These are phyloP conservation scores for Coreius guichenoti DNA, from an alignment of 2,797 vertebrate genomes.

Conservation along the genomic window DNA sequence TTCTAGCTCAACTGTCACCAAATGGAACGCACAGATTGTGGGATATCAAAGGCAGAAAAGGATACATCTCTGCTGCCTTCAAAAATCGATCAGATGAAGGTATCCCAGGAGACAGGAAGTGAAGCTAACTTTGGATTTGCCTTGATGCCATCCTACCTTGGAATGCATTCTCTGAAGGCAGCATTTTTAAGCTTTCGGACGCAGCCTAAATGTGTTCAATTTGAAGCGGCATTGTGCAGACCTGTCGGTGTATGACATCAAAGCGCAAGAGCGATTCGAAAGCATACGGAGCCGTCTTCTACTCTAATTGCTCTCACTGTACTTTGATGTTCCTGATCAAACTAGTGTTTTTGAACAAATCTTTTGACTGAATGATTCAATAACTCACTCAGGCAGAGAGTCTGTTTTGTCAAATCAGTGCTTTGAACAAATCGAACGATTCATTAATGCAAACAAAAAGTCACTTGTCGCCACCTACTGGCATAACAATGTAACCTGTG, in stretches of 20 bases:
- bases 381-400: not conserved
- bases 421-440: not conserved
- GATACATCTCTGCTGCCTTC: too few species aligned
- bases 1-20: too few species aligned
- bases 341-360: not conserved
- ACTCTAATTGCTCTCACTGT: too few species aligned
- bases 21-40: not conserved
- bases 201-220: not conserved
- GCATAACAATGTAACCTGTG: not conserved
- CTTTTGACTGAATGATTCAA: not conserved
- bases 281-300: too few species aligned
- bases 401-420: not conserved
- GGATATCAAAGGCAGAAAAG: not conserved
- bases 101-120: too few species aligned
- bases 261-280: not conserved
- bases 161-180: too few species aligned
- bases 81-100: too few species aligned
- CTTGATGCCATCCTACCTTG: not conserved
- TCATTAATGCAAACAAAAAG: not conserved
- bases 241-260: not conserved
- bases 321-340: not conserved
- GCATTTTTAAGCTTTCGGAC: too few species aligned
- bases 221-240: not conserved
- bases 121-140: too few species aligned
- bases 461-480: not conserved